Base-by-base conservation (phyloP, 2,888 invertebrate species). In the Lasioglossum figueresi region DNA sequence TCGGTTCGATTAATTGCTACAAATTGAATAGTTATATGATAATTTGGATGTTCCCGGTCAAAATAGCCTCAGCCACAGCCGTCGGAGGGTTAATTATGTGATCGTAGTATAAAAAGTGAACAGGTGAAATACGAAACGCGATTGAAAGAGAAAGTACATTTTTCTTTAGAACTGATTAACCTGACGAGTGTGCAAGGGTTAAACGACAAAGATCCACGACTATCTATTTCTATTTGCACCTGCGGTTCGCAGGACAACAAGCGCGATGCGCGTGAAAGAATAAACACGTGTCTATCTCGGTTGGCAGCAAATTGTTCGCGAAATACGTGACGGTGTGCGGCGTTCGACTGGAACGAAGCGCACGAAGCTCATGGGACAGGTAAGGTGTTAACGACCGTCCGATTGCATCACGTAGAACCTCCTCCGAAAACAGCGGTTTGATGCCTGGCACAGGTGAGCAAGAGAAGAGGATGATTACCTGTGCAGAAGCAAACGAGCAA, bases 331-430 rank as follows among this genome's bases (percentile, higher is more conserved):
- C 66, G 23, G 66, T 31, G 66, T 6, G 63, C 27, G 5, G 63
- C 59, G 59, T 14, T 59, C 16, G 27, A 5, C 27, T 34, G 34
- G 34, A 31, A 23, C 31, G 31, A 8, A 8, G 34, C 19, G 19
- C 66, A 66, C 66, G 34, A 66, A 19, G 19, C 66, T 16, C 34
- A 34, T 34, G 34, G 79, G 73, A 74, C 82, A 80, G 31, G 66
- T 31, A 66, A 68, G 37, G 68, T 37, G 56, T 70, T 76, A 76
- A 80, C 77, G 80, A 71, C 59, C 8, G 71, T 63, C 71, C 59
- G 59, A 81, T 77, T 59, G 70, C 76, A 68, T 68, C 68, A 68
- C 37, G 68, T 66, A 37, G 37, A 34, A 68, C 34, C 68, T 68
- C 68, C 68, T 34, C 37, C 68, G 68, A 68, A 37, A 37, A 68